A percentile compares a stretch with the other conserved stretches of the same genome.
Evolutionary conservation across 2,888 invertebrate species (phyloP).

Genomic region (Branchellion lobata): DNA sequence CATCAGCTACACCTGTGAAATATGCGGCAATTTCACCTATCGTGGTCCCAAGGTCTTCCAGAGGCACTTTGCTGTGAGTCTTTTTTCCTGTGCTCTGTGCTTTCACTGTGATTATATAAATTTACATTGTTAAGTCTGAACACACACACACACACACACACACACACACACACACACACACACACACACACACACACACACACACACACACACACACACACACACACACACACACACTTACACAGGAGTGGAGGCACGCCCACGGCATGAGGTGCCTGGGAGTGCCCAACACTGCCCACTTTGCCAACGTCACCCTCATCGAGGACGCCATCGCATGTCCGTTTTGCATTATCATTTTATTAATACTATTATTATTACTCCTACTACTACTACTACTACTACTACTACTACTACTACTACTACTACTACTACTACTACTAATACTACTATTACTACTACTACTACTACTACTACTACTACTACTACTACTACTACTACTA

Average conservation of each 20-base stretch:
- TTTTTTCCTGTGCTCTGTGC: neutral
- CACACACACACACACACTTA: too few species aligned
- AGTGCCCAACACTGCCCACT: constrained; percentile 99
- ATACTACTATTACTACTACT: constrained; percentile 17
- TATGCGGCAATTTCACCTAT: constrained; percentile 97
- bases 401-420: constrained; percentile 22
- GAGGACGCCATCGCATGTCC: constrained; percentile 90
- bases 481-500: constrained; percentile 21
- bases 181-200: too few species aligned
- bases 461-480: constrained; percentile 19
- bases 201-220: too few species aligned
- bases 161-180: too few species aligned
- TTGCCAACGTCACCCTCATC: constrained; percentile 98
- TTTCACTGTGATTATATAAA: neutral
- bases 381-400: constrained; percentile 17
- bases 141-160: neutral
- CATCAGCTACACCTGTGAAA: constrained; percentile 97
- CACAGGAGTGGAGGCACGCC: constrained; percentile 71
- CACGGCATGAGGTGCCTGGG: constrained; percentile 96
- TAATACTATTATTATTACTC: too few species aligned
- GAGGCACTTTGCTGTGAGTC: constrained; percentile 83
- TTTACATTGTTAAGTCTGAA: neutral
- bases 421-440: constrained; percentile 18
- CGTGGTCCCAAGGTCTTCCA: constrained; percentile 99
- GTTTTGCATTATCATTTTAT: constrained; percentile 59